Base-by-base conservation (phyloP, 2,113 vertebrate species). In the Atlantisia rogersi region DNA sequence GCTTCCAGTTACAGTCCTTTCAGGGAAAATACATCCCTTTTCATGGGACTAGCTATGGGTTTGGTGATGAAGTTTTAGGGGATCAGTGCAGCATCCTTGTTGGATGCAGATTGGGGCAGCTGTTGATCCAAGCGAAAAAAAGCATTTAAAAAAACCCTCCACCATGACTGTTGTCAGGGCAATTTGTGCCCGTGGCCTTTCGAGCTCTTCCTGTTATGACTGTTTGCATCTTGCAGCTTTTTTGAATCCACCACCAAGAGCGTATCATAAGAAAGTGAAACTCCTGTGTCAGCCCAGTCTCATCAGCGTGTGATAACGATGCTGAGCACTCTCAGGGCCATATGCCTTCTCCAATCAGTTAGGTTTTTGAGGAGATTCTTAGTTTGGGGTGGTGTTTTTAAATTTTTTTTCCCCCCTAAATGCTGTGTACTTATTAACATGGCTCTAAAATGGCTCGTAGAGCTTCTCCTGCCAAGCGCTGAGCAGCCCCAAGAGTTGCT, bases 351-450 rank as follows among this genome's bases (percentile, higher is more conserved):
- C 32, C 26, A 26, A 1, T 55, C 65, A 68, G 29, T 77, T 82
- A 71, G 32, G 18, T 32, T 77, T 84, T 37, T 62, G 25, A 48
- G 77, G 56, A 70, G 8, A 24, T 50, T 25, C 24, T 50, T 50
- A 12, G 12, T 52, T 52, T 52, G 6, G 50, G 24, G 24, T 53
- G 25, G 13, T 4, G 15, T 53, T 53, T 52, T 50, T 25, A 40
- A 40, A 40, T 11, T 44, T 65, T 4, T 16, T 69, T 62, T 88
- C 5, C 12, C 5, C 5, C 15, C 20, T n/a, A 63, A 81, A 62
- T 48, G 15, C 32, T 56, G 0, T 1, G 0, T 68, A 25, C 28
- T 13, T 91, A 7, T 32, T 86, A 55, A 14, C 0, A 0, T 86
- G 65, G 37, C 84, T 65, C 67, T 76, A 18, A 73, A 46, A 53